phyloP scores from a whole-genome alignment of 2,797 vertebrate genomes.

The Echiichthys vipera region DNA sequence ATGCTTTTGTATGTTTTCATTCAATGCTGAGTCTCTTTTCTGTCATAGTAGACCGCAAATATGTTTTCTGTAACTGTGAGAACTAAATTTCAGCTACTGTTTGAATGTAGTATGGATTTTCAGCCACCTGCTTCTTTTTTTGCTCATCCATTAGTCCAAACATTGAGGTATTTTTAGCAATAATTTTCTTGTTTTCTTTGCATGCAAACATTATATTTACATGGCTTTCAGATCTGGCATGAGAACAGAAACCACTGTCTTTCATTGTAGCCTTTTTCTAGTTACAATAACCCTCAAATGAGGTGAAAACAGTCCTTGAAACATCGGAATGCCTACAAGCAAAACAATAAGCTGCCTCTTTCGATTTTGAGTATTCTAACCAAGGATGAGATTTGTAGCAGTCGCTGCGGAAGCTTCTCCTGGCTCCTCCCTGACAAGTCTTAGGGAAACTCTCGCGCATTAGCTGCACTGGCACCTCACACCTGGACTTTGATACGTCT shows the following conservation, averaged over 20 bases:
- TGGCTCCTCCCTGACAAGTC: constrained; percentile 12
- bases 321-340: constrained; percentile 13
- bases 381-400: constrained; percentile 10
- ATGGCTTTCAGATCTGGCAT: constrained; percentile 19
- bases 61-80: not conserved
- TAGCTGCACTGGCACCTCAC: not conserved
- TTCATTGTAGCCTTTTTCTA: constrained; percentile 10
- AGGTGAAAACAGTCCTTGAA: not conserved
- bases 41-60: too few relatives aligned
- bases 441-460: not conserved
- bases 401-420: constrained; percentile 21
- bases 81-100: not conserved
- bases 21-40: not conserved
- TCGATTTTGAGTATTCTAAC: not conserved
- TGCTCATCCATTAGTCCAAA: constrained; percentile 9
- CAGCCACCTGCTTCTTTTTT: constrained; percentile 1
- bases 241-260: constrained; percentile 11
- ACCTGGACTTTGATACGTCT: not conserved
- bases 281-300: not conserved
- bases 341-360: constrained; percentile 27
- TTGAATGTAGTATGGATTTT: constrained; percentile 7
- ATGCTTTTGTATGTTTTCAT: too few relatives aligned
- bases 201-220: constrained; percentile 4
- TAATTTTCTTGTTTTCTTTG: not conserved
- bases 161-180: not conserved